phyloP scores from a whole-genome alignment of 2,113 vertebrate species.

The Bettongia penicillata region DNA sequence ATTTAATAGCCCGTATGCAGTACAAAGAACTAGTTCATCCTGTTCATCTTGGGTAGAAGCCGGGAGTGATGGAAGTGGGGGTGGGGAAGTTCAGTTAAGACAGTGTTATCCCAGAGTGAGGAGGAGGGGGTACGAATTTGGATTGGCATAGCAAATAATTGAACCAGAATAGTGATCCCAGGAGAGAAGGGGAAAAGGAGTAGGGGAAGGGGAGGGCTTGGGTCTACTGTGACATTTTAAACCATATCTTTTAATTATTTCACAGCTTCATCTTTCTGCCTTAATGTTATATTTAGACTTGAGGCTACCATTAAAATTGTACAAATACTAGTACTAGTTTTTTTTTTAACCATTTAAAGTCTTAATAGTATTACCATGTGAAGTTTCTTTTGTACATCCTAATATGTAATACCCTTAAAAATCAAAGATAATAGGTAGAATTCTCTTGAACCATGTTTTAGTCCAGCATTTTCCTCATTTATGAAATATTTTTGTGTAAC shows the following conservation, averaged over 20 bases:
- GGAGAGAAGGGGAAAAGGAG: neutral
- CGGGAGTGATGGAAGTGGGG: neutral
- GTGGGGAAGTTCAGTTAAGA: neutral
- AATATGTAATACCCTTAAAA: conserved; percentile 2
- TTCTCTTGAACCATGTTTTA: conserved; percentile 18
- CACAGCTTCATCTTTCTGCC: neutral
- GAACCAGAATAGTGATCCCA: neutral
- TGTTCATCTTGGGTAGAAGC: neutral
- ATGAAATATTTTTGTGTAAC: conserved; percentile 26
- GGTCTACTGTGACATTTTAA: neutral
- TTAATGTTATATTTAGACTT: neutral
- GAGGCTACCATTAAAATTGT: neutral
- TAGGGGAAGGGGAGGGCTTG: neutral
- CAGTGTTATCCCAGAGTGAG: neutral
- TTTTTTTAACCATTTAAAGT: neutral
- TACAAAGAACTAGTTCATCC: neutral
- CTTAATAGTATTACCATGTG: neutral
- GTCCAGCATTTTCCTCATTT: conserved; percentile 47
- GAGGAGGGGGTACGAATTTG: neutral
- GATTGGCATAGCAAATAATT: neutral
- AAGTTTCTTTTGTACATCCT: neutral
- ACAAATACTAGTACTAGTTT: neutral
- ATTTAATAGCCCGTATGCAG: neutral
- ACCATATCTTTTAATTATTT: neutral
- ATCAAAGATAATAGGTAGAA: conserved; percentile 19